phyloP scores from a whole-genome alignment of 1,140 invertebrate species.

The Drosophila mojavensis region DNA sequence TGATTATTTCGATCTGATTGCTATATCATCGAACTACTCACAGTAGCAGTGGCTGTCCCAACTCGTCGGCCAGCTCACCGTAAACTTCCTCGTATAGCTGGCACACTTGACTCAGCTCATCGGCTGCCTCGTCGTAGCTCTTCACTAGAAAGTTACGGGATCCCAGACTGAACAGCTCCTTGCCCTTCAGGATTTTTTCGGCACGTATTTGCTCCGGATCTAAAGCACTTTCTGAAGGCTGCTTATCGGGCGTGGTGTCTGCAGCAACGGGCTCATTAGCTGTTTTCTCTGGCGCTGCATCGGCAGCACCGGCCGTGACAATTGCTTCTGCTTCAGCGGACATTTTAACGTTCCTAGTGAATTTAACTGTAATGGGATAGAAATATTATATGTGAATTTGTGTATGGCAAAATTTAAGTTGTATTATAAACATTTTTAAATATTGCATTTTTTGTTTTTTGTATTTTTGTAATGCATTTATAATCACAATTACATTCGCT shows the following conservation, averaged over 20 bases:
- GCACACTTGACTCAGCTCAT: slow-evolving; percentile 89
- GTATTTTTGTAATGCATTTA: background rate
- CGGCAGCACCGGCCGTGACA: slow-evolving; percentile 55
- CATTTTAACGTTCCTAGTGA: slow-evolving; percentile 46
- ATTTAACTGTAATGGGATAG: slow-evolving; percentile 15
- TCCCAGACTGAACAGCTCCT: slow-evolving; percentile 86
- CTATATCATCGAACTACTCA: slow-evolving; percentile 45
- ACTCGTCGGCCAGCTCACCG: slow-evolving; percentile 89
- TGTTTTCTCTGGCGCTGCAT: slow-evolving; percentile 50
- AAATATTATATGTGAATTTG: background rate
- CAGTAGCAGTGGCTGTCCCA: slow-evolving; percentile 90
- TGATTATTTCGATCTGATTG: background rate
- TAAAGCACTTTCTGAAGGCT: slow-evolving; percentile 24
- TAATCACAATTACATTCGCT: slow-evolving; percentile 14
- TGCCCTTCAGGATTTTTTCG: slow-evolving; percentile 73
- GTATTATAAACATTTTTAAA: background rate
- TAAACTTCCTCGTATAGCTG: slow-evolving; percentile 87
- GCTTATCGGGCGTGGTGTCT: slow-evolving; percentile 65
- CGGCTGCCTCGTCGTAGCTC: slow-evolving; percentile 89
- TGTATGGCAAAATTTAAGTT: background rate
- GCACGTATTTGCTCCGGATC: slow-evolving; percentile 56
- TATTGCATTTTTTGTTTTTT: background rate
- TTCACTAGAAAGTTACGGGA: slow-evolving; percentile 90
- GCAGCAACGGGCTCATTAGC: slow-evolving; percentile 55
- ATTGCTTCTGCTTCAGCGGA: slow-evolving; percentile 78